Conservation (phyloP, 2,113 vertebrate genomes). For the Platanista minor region DNA sequence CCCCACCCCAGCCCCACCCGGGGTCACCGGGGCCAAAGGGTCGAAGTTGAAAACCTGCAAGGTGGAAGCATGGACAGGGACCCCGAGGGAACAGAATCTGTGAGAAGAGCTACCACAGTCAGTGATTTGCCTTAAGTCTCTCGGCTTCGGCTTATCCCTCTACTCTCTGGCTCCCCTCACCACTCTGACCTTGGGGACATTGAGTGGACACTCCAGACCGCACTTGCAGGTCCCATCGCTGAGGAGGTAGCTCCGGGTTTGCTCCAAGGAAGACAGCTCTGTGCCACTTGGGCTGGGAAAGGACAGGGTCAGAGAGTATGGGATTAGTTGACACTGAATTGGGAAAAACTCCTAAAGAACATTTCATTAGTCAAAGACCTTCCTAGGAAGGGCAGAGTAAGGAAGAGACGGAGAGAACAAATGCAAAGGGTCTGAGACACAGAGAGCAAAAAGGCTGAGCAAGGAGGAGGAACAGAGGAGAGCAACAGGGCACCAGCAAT, state of each 20-base stretch:
- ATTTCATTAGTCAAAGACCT: background rate
- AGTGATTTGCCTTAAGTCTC: background rate
- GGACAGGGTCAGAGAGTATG: background rate
- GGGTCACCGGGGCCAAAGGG: slow-evolving; percentile 85
- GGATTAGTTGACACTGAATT: background rate
- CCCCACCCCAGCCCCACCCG: slow-evolving; percentile 83
- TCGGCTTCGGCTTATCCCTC: background rate
- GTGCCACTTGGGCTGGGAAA: slow-evolving; percentile 87
- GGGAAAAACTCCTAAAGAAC: background rate
- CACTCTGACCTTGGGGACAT: slow-evolving; percentile 87
- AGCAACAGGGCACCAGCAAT: too few relatives aligned
- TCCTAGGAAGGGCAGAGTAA: background rate
- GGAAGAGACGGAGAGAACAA: background rate
- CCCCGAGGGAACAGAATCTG: background rate
- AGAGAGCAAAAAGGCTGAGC: background rate
- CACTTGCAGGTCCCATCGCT: slow-evolving; percentile 94
- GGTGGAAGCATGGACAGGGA: slow-evolving; percentile 10
- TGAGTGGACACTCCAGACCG: slow-evolving; percentile 92
- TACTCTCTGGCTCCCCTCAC: background rate
- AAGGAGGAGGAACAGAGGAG: background rate
- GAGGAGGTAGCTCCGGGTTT: slow-evolving; percentile 90
- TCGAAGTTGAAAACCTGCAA: slow-evolving; percentile 92
- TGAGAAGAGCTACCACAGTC: background rate
- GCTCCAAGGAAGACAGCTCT: slow-evolving; percentile 88
- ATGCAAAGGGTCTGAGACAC: background rate